A percentile compares a stretch with the other conserved stretches of the same genome.
Conservation (phyloP, 2,797 vertebrate genomes). For the Knipowitschia caucasica region DNA sequence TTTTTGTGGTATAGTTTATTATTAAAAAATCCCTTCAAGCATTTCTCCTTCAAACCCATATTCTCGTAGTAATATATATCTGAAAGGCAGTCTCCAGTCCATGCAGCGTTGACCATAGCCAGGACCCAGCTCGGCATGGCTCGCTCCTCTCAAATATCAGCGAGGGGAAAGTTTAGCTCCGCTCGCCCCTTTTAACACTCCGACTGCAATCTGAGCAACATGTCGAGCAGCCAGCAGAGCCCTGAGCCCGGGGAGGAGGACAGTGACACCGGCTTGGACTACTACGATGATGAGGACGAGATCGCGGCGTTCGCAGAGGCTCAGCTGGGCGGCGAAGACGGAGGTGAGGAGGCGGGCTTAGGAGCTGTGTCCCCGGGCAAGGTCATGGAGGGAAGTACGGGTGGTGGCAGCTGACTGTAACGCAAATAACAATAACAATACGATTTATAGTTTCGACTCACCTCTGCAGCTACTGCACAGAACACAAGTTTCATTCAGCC, state of each 20-base stretch:
- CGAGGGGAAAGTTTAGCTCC: conserved; percentile 41
- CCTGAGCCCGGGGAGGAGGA: conserved; percentile 59
- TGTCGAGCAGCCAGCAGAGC: conserved; percentile 44
- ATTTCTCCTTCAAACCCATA: neutral
- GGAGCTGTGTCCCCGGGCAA: neutral
- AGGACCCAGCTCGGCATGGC: no score
- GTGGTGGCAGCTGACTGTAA: neutral
- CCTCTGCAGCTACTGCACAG: neutral
- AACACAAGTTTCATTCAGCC: neutral
- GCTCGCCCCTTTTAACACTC: conserved; percentile 21
- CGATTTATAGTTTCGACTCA: neutral
- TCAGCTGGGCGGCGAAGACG: conserved; percentile 80
- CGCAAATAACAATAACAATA: no score
- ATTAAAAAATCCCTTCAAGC: no score
- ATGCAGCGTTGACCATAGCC: no score
- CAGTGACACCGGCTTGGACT: conserved; percentile 69
- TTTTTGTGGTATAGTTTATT: no score
- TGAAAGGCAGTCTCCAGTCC: no score
- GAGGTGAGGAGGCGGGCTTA: conserved; percentile 77
- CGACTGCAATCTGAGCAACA: neutral
- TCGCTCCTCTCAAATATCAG: conserved; percentile 64
- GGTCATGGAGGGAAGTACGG: conserved; percentile 10
- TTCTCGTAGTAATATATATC: no score
- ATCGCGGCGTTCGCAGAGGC: conserved; percentile 78
- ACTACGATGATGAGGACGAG: conserved; percentile 66